Base-by-base conservation (phyloP, 2,113 vertebrate species). In the Burhinus oedicnemus region DNA sequence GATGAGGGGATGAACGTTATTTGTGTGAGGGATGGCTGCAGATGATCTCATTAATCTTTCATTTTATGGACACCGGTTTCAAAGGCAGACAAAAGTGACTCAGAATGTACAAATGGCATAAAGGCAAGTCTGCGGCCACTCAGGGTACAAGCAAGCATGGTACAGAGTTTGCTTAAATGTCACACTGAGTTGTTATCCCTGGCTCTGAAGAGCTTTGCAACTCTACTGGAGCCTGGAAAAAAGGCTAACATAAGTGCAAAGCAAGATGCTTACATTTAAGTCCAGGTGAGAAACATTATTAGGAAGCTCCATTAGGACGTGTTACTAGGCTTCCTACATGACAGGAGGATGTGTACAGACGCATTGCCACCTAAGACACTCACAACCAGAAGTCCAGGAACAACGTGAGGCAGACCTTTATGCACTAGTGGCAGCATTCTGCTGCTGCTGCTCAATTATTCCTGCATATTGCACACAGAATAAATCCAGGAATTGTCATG, bases 21-120 rank as follows among this genome's bases (percentile, higher is more conserved):
- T 91, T 89, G 84, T 18, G 38, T 57, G 71, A 92, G 80, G 93
- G 74, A 89, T 79, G 81, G 66, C 89, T 95, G 81, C 79, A 86
- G 71, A 93, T 30, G 25, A 79, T 77, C 71, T 93, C 90, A 97
- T 97, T 97, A 94, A 93, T 97, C 88, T 96, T 97, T 95, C 83
- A 81, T 96, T 96, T 97, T 95, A 95, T 32, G 51, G 93, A 81
- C 70, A 60, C n/a, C 51, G n/a, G n/a, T 87, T 96, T 96, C 90
- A 92, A 92, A 95, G 71, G 70, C 42, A 97, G 87, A 88, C 76
- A 89, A 83, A 94, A 92, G 83, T 57, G 74, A 79, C 55, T 90
- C 44, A 83, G 83, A 84, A 87, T 2, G 19, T 84, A 72, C 82
- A 90, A 92, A 94, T 29, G 38, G 20, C 77, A 92, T 52, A 84